Evolutionary conservation across 2,113 vertebrate species (phyloP), one percentile per base, ranked within the genome.

Genomic region (Sciurus niger): DNA sequence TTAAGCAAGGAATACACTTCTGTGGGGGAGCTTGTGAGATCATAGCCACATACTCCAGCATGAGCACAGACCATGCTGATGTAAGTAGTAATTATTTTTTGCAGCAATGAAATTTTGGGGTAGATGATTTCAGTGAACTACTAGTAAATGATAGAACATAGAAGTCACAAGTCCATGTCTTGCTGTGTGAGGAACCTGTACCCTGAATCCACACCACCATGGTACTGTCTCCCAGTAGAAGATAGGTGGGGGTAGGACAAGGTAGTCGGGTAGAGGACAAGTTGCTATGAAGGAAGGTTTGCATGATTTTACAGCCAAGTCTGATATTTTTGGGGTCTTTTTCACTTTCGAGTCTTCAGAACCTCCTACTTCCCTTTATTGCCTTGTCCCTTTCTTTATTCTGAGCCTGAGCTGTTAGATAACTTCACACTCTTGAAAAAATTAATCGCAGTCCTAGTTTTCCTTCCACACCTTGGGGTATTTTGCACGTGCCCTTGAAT

Each of bases 401-500:
- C 55, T n/a, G 86, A 70, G 8, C 65, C 60, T 20, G 25, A 87
- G n/a, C 22, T 58, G 55, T 96, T 72, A 58, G 60, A 77, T 89
- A 78, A 80, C 53, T 96, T 95, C 60, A 89, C 68, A 84, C 13
- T 92, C 80, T 80, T 51, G 74, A 90, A 95, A 96, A 85, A 88
- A 84, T 55, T 16, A 80, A 73, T 25, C 51, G 0, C 87, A 88
- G 11, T 94, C 34, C 24, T 17, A 0, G 65, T 60, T 97, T 97
- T 60, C 1, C n/a, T 93, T 97, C 79, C 87, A 10, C 0, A 87
- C 93, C 17, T 43, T 2, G 16, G 22, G 82, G 22, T 2, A 72
- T 90, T 93, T 94, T 97, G 53, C 67, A 84, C 43, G 24, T 77
- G 28, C 67, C 70, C 34, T 96, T 94, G 90, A 98, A 93, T 90